These are phyloP conservation scores for Phrynocephalus vlangalii DNA, from an alignment of 2,797 vertebrate species.

Conservation along the genomic window DNA sequence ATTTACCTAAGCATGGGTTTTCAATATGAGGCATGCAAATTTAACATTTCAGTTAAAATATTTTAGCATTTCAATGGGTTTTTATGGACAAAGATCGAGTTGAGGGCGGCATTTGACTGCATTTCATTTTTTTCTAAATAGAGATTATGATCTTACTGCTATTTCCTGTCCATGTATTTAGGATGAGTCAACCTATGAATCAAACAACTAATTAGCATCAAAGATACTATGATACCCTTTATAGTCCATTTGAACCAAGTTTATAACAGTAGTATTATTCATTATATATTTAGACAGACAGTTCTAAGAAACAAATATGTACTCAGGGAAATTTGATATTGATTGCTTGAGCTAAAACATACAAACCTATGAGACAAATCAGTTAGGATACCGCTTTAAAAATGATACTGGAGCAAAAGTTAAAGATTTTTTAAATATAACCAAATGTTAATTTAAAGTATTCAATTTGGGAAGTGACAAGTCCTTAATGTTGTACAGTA, in stretches of 20 bases:
- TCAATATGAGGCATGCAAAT: background rate
- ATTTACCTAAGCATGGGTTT: background rate
- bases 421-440: background rate
- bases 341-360: background rate
- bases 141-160: background rate
- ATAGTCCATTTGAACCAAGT: background rate
- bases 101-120: no score
- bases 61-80: no score
- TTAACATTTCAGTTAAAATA: background rate
- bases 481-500: conserved; percentile 3
- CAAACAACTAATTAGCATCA: conserved; percentile 12
- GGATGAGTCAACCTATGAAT: background rate
- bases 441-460: conserved; percentile 25
- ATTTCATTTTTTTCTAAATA: background rate
- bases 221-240: background rate
- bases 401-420: background rate
- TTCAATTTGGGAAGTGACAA: background rate
- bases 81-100: background rate
- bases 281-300: conserved; percentile 21
- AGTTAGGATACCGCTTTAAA: background rate
- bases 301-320: background rate
- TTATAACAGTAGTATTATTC: conserved; percentile 2
- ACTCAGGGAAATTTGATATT: conserved; percentile 13
- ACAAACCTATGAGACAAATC: conserved; percentile 30
- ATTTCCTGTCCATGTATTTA: background rate